Evolutionary conservation across 2,113 vertebrate genomes (phyloP), one percentile per base, ranked within the genome.

Genomic region (Thomomys bottae): DNA sequence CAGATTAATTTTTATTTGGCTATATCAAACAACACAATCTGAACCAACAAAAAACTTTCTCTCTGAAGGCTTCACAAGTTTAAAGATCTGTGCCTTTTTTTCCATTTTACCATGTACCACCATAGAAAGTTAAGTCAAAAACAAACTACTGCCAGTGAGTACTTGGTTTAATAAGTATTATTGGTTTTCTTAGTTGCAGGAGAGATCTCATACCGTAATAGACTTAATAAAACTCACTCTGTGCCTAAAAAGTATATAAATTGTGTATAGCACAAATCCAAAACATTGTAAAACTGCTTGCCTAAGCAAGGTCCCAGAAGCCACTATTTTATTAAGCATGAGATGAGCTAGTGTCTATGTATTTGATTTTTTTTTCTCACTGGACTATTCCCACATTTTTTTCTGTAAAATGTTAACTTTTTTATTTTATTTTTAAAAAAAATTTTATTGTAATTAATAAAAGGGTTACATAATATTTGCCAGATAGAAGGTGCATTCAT

Each of bases 1-100:
- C 95, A 93, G 75, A 76, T 92, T 94, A 73, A 93, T 94, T 94
- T 92, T 89, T 81, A 93, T 93, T 94, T 91, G 84, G 77, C 61
- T 95, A 72, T 83, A 89, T 45, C 94, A 90, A 96, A 94, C 42
- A 91, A 82, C 75, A 87, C 32, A 95, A 83, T 66, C 68, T 93
- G 73, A 87, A 68, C 7, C n/a, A 45, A 94, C 54, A 81, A 20
- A 83, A 93, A 85, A 3, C 59, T 83, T 79, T 17, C 24, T 57
- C 45, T 90, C 30, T 66, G 18, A 92, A 90, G 83, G 88, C 24
- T 71, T 83, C 21, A 71, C 49, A 83, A 84, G 63, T 89, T 77
- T 80, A 85, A 91, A 92, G 77, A 92, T 32, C 21, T 84, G 45
- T 73, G 20, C 34, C 34, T 75, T 45, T 67, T 24, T 80, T 82